Conservation (phyloP, 2,113 vertebrate species). For the Dasyornis broadbenti region DNA sequence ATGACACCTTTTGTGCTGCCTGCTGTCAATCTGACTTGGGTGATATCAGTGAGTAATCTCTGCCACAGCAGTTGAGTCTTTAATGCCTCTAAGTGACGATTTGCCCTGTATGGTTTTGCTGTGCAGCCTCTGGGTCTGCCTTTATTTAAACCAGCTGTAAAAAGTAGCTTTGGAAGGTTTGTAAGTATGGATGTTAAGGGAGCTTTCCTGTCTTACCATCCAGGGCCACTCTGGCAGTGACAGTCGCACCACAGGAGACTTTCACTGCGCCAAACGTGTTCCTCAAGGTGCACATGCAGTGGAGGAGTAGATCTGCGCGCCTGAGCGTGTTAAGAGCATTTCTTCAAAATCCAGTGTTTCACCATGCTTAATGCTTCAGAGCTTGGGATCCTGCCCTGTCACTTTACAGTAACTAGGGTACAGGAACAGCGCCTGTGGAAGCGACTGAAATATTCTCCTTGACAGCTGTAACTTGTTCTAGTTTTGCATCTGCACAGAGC, state of each 20-base stretch:
- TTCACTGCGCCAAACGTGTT: rapidly evolving
- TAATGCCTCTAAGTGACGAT: rapidly evolving
- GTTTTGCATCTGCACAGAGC: not conserved
- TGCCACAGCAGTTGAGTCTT: not conserved
- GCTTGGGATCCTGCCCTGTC: not conserved
- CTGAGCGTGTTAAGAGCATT: not conserved
- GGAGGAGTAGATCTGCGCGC: not conserved
- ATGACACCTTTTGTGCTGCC: not conserved
- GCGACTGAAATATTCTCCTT: not conserved
- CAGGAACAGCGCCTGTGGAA: not conserved
- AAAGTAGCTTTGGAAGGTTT: not conserved
- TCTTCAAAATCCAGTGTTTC: not conserved
- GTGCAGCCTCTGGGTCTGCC: not conserved
- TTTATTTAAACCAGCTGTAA: not conserved
- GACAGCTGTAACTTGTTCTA: not conserved
- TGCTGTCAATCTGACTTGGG: not conserved
- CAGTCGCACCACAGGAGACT: rapidly evolving
- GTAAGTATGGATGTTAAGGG: not conserved
- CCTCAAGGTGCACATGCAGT: not conserved
- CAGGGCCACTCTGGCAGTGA: not conserved
- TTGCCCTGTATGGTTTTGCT: not conserved
- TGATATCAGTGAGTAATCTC: not conserved
- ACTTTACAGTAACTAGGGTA: not conserved
- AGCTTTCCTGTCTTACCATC: not conserved
- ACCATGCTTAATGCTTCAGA: not conserved